Evolutionary conservation across 2,797 vertebrate species (phyloP).

Genomic region (Falco rusticolus): DNA sequence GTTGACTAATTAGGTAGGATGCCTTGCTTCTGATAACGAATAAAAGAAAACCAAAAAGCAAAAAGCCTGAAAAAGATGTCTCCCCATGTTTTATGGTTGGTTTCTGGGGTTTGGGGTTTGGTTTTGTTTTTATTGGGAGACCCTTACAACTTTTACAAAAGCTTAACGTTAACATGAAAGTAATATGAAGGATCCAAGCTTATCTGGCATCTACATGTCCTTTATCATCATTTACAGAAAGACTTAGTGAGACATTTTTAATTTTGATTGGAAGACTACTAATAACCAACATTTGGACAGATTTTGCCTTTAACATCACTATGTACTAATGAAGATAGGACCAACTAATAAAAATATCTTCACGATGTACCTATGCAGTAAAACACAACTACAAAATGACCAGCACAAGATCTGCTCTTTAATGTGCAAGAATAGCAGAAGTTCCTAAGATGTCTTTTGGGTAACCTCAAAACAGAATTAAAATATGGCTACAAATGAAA

Average conservation of each 20-base stretch:
- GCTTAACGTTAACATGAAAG: neutral
- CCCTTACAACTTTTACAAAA: neutral
- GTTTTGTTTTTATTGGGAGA: neutral
- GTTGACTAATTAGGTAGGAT: neutral
- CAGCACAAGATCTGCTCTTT: neutral
- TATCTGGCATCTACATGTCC: neutral
- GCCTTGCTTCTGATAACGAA: neutral
- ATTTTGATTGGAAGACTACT: constrained; percentile 33
- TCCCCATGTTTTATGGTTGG: neutral
- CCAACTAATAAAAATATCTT: neutral
- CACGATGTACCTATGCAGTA: neutral
- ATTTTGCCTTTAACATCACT: constrained; percentile 10
- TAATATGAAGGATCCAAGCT: neutral
- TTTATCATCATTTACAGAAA: constrained; percentile 55
- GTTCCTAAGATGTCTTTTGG: neutral
- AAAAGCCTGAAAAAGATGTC: neutral
- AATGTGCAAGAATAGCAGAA: neutral
- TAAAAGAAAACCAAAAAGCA: neutral
- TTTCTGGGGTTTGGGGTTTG: neutral
- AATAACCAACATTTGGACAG: constrained; percentile 17
- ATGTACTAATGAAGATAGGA: neutral
- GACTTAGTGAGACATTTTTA: constrained; percentile 46
- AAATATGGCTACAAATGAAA: neutral
- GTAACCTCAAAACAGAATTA: neutral
- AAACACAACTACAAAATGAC: neutral